Evolutionary conservation across 2,888 invertebrate species (phyloP).

Genomic region (Drosophila peninsularis): DNA sequence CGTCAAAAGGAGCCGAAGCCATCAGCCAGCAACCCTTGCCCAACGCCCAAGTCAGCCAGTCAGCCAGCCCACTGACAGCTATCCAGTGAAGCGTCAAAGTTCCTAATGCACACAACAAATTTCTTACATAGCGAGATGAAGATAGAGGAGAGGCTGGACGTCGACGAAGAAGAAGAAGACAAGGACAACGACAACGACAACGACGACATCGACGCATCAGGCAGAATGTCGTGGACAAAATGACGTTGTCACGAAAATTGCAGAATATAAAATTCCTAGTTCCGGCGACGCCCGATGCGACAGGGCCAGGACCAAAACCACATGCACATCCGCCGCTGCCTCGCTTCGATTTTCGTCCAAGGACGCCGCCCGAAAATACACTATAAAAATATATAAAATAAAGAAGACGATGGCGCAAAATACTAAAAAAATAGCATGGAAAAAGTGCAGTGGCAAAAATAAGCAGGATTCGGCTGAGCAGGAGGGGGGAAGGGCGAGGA

Average conservation of each 20-base stretch:
- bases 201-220: slow-evolving; percentile 69
- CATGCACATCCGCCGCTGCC: slow-evolving; percentile 54
- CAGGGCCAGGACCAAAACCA: slow-evolving; percentile 57
- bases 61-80: slow-evolving; percentile 71
- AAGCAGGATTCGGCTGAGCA: slow-evolving; percentile 13
- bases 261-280: slow-evolving; percentile 82
- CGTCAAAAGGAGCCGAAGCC: slow-evolving; percentile 70
- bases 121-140: slow-evolving; percentile 62
- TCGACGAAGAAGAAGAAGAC: slow-evolving; percentile 29
- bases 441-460: slow-evolving; percentile 37
- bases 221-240: slow-evolving; percentile 82
- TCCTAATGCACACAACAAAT: slow-evolving; percentile 83
- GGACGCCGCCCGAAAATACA: slow-evolving; percentile 71
- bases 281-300: slow-evolving; percentile 61
- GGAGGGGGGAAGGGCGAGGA: slow-evolving; percentile 36
- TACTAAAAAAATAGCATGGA: slow-evolving; percentile 31
- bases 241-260: slow-evolving; percentile 83
- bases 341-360: slow-evolving; percentile 75
- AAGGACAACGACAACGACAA: slow-evolving; percentile 37
- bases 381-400: slow-evolving; percentile 70
- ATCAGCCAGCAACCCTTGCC: slow-evolving; percentile 25
- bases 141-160: slow-evolving; percentile 46
- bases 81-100: slow-evolving; percentile 83
- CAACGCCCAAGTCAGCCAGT: slow-evolving; percentile 14
- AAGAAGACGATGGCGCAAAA: slow-evolving; percentile 52